phyloP scores from a whole-genome alignment of 1,140 invertebrate genomes.

The Drosophila busckii region DNA sequence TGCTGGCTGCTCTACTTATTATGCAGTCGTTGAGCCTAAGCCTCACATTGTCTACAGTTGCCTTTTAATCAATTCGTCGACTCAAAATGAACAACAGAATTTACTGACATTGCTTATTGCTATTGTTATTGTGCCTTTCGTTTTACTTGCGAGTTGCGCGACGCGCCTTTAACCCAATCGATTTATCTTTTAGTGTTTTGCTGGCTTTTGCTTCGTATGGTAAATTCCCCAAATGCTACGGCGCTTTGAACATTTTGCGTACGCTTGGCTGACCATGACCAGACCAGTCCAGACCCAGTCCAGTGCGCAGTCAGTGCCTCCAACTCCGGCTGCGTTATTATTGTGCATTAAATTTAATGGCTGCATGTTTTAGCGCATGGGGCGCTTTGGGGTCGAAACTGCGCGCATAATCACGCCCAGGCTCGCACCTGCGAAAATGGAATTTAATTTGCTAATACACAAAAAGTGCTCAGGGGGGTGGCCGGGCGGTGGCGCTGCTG shows the following conservation, averaged over 20 bases:
- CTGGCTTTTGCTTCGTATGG: too few relatives aligned
- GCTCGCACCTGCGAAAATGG: conserved; percentile 50
- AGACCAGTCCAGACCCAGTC: too few relatives aligned
- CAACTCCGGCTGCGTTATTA: not conserved
- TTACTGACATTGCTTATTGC: conserved; percentile 17
- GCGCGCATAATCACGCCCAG: conserved; percentile 47
- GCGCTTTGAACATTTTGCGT: too few relatives aligned
- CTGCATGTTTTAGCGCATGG: conserved; percentile 37
- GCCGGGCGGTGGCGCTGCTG: conserved; percentile 9
- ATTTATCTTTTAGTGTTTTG: too few relatives aligned
- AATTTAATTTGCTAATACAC: conserved; percentile 65
- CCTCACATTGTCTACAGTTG: conserved; percentile 61
- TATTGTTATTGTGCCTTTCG: conserved; percentile 17
- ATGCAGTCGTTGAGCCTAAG: too few relatives aligned
- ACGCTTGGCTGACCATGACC: too few relatives aligned
- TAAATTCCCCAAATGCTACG: too few relatives aligned
- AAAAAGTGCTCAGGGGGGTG: conserved; percentile 14
- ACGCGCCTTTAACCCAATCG: too few relatives aligned
- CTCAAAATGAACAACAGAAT: conserved; percentile 34
- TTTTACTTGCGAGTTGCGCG: too few relatives aligned
- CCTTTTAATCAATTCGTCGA: conserved; percentile 67
- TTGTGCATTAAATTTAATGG: conserved; percentile 43
- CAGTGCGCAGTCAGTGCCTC: not conserved
- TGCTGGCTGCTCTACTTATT: conserved; percentile 54
- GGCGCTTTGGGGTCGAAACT: too few relatives aligned